Evolutionary conservation across 2,888 invertebrate species (phyloP).

Genomic region (Colostygia pectinataria): DNA sequence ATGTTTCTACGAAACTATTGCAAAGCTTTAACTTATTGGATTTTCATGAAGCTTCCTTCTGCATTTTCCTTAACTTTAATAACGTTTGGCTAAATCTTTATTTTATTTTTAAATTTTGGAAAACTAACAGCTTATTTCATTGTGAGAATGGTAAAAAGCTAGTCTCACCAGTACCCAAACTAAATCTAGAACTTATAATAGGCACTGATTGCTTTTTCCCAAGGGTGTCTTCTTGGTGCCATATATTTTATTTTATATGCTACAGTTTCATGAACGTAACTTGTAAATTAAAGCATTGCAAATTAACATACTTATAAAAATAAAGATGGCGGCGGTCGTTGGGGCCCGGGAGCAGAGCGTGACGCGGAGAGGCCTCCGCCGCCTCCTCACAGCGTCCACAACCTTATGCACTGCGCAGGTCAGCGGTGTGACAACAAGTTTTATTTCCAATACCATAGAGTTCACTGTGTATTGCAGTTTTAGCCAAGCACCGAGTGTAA

Average conservation of each 20-base stretch:
- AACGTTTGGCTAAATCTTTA: too few relatives aligned
- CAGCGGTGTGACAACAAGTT: slow-evolving; percentile 36
- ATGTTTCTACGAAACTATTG: too few relatives aligned
- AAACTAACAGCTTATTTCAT: too few relatives aligned
- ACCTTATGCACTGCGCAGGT: slow-evolving; percentile 93
- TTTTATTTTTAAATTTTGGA: too few relatives aligned
- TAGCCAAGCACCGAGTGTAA: slow-evolving; percentile 24
- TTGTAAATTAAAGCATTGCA: not conserved
- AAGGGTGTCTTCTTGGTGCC: slow-evolving; percentile 26
- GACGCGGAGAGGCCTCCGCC: slow-evolving; percentile 87
- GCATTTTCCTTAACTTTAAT: too few relatives aligned
- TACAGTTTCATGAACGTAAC: not conserved
- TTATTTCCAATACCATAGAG: slow-evolving; percentile 23
- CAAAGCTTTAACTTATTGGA: too few relatives aligned
- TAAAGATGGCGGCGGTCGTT: slow-evolving; percentile 75
- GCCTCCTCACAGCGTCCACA: slow-evolving; percentile 84
- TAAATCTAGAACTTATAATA: too few relatives aligned
- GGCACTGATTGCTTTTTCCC: slow-evolving; percentile 5
- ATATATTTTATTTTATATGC: too few relatives aligned
- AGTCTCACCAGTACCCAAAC: too few relatives aligned
- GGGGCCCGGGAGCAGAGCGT: slow-evolving; percentile 69
- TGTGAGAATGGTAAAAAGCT: too few relatives aligned
- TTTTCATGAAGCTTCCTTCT: too few relatives aligned
- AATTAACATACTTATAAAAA: slow-evolving; percentile 15
- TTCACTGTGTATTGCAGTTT: slow-evolving; percentile 32